Evolutionary conservation across 1,140 invertebrate genomes (phyloP).

Genomic region (Asobara japonica): DNA sequence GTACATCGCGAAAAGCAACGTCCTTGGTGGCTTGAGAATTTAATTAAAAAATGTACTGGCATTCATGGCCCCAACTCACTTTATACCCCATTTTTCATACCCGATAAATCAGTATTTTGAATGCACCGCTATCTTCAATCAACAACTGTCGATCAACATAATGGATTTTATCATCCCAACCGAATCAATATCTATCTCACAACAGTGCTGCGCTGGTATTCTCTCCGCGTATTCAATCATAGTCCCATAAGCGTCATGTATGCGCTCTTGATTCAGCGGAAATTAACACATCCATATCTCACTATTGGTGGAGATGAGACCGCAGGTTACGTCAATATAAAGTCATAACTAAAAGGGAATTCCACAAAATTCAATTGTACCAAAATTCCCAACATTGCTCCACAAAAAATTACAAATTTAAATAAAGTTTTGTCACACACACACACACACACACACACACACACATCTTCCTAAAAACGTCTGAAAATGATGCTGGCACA

Average conservation of each 20-base stretch:
- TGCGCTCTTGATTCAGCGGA: constrained; percentile 14
- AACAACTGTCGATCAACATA: not conserved
- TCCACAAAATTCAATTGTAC: not conserved
- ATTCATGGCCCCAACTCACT: not conserved
- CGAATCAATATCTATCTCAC: constrained; percentile 12
- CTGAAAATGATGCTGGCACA: too few relatives aligned
- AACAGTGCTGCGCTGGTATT: not conserved
- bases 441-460: too few relatives aligned
- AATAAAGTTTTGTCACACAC: too few relatives aligned
- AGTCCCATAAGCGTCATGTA: not conserved
- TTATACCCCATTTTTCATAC: not conserved
- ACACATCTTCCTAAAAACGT: too few relatives aligned
- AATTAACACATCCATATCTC: constrained; percentile 19
- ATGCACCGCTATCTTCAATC: constrained; percentile 5
- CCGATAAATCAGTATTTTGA: constrained; percentile 11
- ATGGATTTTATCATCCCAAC: constrained; percentile 10
- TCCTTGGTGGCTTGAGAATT: not conserved
- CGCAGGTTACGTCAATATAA: not conserved
- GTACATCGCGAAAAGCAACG: not conserved
- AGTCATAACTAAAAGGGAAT: not conserved
- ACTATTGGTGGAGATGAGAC: not conserved
- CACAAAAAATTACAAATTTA: too few relatives aligned
- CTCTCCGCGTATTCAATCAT: constrained; percentile 5
- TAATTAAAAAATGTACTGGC: not conserved
- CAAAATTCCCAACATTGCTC: too few relatives aligned